Conservation (phyloP, 2,797 vertebrate species). For the Sebastes steindachneri region DNA sequence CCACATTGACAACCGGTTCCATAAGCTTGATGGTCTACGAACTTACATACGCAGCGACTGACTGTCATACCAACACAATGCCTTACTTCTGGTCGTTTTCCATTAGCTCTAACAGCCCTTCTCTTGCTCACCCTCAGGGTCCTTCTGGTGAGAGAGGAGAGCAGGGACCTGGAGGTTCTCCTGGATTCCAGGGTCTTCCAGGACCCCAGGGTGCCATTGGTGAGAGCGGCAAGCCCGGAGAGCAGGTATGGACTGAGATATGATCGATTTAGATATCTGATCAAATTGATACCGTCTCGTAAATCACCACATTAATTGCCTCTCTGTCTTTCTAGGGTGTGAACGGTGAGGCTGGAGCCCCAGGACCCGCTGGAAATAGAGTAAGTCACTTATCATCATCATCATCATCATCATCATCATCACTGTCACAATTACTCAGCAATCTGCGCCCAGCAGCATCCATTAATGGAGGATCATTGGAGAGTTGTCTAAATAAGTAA, state of each 20-base stretch:
- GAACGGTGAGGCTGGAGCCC: slow-evolving; percentile 90
- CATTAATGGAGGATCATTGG: not conserved
- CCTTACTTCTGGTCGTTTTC: not conserved
- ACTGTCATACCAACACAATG: not conserved
- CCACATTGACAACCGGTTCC: not conserved
- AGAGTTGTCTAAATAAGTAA: not conserved
- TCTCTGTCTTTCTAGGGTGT: slow-evolving; percentile 84
- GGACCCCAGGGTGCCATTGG: slow-evolving; percentile 92
- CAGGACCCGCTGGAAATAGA: slow-evolving; percentile 89
- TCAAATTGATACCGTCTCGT: not conserved
- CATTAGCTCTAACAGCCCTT: not conserved
- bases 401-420: too few relatives aligned
- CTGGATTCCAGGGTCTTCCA: slow-evolving; percentile 98
- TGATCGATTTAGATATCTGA: not conserved
- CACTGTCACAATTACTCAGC: not conserved
- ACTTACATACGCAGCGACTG: not conserved
- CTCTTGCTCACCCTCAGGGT: slow-evolving; percentile 44
- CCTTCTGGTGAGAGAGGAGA: slow-evolving; percentile 95
- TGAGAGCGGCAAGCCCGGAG: slow-evolving; percentile 94
- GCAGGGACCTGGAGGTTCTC: slow-evolving; percentile 87
- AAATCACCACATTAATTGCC: not conserved
- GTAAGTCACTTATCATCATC: slow-evolving; percentile 81
- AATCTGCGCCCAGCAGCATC: not conserved
- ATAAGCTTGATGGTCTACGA: not conserved
- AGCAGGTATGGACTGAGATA: slow-evolving; percentile 87